phyloP scores from a whole-genome alignment of 2,888 invertebrate genomes.

The Matsumyia berberina region DNA sequence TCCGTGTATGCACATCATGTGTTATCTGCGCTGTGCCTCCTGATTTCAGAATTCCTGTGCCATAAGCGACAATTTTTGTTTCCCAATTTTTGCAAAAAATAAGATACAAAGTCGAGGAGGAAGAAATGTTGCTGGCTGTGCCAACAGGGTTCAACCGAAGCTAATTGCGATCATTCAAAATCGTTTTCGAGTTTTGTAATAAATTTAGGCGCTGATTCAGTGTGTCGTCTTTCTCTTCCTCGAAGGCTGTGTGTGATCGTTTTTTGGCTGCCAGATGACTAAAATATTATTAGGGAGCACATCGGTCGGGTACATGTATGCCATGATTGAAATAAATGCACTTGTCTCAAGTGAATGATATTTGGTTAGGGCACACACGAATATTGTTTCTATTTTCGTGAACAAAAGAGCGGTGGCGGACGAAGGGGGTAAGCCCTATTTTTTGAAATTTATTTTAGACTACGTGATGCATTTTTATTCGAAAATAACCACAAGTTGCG shows the following conservation, averaged over 20 bases:
- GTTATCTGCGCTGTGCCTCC: conserved; percentile 28
- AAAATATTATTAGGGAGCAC: conserved; percentile 58
- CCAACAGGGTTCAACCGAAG: conserved; percentile 60
- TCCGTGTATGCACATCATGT: background rate
- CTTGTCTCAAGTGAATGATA: conserved; percentile 67
- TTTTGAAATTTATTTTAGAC: conserved; percentile 39
- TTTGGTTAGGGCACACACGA: conserved; percentile 30
- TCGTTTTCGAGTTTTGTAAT: conserved; percentile 63
- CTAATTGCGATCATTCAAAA: conserved; percentile 74
- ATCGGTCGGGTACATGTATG: conserved; percentile 45
- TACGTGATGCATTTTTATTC: conserved; percentile 47
- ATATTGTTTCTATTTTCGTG: conserved; percentile 34
- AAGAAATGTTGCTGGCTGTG: conserved; percentile 30
- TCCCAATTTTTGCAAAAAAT: conserved; percentile 31
- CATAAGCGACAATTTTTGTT: conserved; percentile 30
- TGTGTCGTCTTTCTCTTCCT: conserved; percentile 32
- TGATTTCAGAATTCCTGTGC: conserved; percentile 57
- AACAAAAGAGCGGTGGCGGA: background rate
- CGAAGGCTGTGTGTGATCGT: conserved; percentile 21
- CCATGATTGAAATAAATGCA: conserved; percentile 69
- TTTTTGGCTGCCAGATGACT: conserved; percentile 50
- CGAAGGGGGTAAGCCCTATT: conserved; percentile 6
- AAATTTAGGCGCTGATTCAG: conserved; percentile 74
- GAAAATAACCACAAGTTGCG: conserved; percentile 27
- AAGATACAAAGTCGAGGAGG: conserved; percentile 3